A percentile compares a stretch with the other conserved stretches of the same genome.
phyloP scores from a whole-genome alignment of 2,797 vertebrate species.

The Buphagus erythrorhynchus region DNA sequence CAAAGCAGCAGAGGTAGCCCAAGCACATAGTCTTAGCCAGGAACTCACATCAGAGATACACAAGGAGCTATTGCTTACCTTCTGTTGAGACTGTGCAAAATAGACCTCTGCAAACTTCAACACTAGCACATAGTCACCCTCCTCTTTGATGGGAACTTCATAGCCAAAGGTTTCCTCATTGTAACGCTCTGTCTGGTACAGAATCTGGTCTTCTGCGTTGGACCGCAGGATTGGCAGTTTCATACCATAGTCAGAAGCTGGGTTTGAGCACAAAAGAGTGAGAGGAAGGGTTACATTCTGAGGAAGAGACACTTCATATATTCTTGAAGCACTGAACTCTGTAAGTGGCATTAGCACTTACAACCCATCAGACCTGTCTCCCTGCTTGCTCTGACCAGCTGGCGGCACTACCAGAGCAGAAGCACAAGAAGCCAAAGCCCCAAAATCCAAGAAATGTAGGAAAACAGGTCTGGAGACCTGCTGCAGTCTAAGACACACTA shows the following conservation, averaged over 20 bases:
- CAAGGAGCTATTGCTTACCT: constrained; percentile 79
- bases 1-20: neutral
- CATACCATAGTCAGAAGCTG: constrained; percentile 97
- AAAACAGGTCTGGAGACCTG: neutral
- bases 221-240: constrained; percentile 94
- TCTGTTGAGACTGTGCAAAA: constrained; percentile 98
- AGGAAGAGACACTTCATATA: neutral
- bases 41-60: neutral
- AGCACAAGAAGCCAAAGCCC: neutral
- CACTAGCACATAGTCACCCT: constrained; percentile 96
- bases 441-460: neutral
- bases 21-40: neutral
- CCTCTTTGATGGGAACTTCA: constrained; percentile 93
- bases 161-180: constrained; percentile 98
- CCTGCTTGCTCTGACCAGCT: neutral
- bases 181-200: constrained; percentile 98
- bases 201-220: constrained; percentile 92
- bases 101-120: constrained; percentile 98
- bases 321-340: neutral
- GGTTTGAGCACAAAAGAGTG: neutral
- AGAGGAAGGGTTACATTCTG: neutral
- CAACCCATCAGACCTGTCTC: neutral
- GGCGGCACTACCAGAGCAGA: neutral
- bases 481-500: neutral
- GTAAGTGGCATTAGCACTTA: neutral